Evolutionary conservation across 53 echinoderm and acorn worm genomes (phyloP).

Genomic region (Zoroaster sp.): DNA sequence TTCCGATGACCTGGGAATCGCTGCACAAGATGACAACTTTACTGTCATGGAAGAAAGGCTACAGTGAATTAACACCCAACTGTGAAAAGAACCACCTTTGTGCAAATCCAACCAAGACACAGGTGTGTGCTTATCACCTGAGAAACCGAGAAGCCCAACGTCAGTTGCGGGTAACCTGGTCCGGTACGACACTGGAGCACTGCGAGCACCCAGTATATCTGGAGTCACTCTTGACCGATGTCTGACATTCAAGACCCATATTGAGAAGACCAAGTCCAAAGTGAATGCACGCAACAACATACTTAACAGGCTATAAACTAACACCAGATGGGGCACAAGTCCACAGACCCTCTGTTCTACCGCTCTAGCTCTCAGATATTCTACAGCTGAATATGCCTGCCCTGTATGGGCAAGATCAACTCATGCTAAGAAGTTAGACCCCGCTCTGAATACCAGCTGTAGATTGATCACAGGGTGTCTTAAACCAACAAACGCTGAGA

Average conservation of each 20-base stretch:
- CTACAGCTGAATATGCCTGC: background rate
- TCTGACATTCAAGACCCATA: slow-evolving; percentile 25
- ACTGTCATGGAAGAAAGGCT: slow-evolving; percentile 32
- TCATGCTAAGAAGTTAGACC: too few relatives aligned
- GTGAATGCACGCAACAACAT: slow-evolving; percentile 36
- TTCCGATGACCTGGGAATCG: slow-evolving; percentile 44
- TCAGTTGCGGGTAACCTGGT: slow-evolving; percentile 32
- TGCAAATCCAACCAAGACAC: slow-evolving; percentile 53
- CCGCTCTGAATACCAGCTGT: too few relatives aligned
- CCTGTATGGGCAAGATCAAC: too few relatives aligned
- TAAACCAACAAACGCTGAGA: too few relatives aligned
- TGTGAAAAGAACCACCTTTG: slow-evolving; percentile 45
- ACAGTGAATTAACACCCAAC: background rate
- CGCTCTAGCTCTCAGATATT: slow-evolving; percentile 17
- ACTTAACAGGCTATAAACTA: background rate
- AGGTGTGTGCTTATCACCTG: slow-evolving; percentile 43
- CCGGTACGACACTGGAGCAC: slow-evolving; percentile 30
- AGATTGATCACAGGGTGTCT: too few relatives aligned
- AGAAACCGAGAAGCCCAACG: slow-evolving; percentile 25
- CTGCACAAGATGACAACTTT: background rate
- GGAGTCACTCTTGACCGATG: slow-evolving; percentile 38
- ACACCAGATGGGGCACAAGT: slow-evolving; percentile 2
- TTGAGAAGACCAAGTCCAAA: slow-evolving; percentile 36
- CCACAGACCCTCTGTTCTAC: background rate
- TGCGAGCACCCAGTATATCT: background rate